Evolutionary conservation across 2,797 vertebrate species (phyloP), one percentile per base, ranked within the genome.

Genomic region (Neosilurus mollespiculum): DNA sequence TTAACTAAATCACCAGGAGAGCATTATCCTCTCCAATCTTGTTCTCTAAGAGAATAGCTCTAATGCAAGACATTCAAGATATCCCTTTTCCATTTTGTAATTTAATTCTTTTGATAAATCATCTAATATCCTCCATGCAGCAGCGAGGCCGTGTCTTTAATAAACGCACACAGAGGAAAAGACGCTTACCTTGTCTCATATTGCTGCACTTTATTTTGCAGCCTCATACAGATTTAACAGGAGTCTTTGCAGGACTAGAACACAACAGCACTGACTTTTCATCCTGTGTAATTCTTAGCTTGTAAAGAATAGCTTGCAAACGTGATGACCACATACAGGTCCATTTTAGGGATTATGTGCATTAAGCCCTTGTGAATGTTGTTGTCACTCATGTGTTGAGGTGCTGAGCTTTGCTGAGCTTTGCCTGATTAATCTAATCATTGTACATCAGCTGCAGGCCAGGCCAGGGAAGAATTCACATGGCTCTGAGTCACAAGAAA

Each of bases 1-100:
- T 81, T 86, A 81, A 86, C 82, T 86, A 80, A 85, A 85, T 87
- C 82, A 84, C 81, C 64, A 81, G 67, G 80, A 86, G 53, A 49
- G 8, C 59, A 84, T 84, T 81, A 84, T 78, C 83, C 65, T 70
- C 71, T 72, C 34, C 71, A 26, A 20, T 61, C 78, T 61, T 84
- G 8, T 81, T 54, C 80, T 69, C 54, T 71, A 80, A 62, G 16
- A 79, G 67, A 82, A 72, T 58, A 59, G 61, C 30, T 8, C 66
- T 73, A 30, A 67, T 34, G 34, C 56, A 66, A 66, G 26, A 43
- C 56, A 78, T 65, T 9, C 69, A 54, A 61, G 54, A 73, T 66
- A 78, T 58, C 1, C 79, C 64, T 53, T 73, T 59, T 24, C 66
- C 66, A 69, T 78, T 78, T 83, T 49, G 70, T 62, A 24, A 79